phyloP scores from a whole-genome alignment of 2,888 invertebrate genomes.

The Stenodera caucasica region DNA sequence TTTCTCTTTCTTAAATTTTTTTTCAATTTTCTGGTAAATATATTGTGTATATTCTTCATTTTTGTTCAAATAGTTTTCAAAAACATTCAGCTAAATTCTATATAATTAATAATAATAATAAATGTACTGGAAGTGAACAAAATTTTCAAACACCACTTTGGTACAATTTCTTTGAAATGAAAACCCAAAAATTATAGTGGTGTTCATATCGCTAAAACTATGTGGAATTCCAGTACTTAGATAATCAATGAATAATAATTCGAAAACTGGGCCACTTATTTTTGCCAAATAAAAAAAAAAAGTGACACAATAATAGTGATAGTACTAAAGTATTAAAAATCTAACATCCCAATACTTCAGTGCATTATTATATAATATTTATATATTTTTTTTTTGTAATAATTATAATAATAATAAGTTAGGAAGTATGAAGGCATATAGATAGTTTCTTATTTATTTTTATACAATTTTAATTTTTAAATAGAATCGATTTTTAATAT shows the following conservation, averaged over 20 bases:
- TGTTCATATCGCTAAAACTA: slow-evolving; percentile 16
- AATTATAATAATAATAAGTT: slow-evolving; percentile 51
- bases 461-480: slow-evolving; percentile 52
- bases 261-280: too few species aligned
- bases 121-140: slow-evolving; percentile 47
- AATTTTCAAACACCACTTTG: slow-evolving; percentile 26
- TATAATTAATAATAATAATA: background rate
- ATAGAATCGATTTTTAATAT: slow-evolving; percentile 27
- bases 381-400: background rate
- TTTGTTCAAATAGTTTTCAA: too few species aligned
- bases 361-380: slow-evolving; percentile 54
- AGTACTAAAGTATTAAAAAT: slow-evolving; percentile 58
- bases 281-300: too few species aligned
- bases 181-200: slow-evolving; percentile 20
- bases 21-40: slow-evolving; percentile 43
- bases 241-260: too few species aligned
- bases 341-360: slow-evolving; percentile 58
- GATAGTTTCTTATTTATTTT: slow-evolving; percentile 52
- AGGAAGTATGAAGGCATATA: slow-evolving; percentile 59
- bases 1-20: background rate
- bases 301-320: slow-evolving; percentile 55
- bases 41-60: slow-evolving; percentile 54
- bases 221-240: slow-evolving; percentile 47
- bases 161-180: background rate
- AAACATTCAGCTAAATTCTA: slow-evolving; percentile 57